Base-by-base conservation (phyloP, 2,113 vertebrate genomes). In the Rhabdomys dilectus region DNA sequence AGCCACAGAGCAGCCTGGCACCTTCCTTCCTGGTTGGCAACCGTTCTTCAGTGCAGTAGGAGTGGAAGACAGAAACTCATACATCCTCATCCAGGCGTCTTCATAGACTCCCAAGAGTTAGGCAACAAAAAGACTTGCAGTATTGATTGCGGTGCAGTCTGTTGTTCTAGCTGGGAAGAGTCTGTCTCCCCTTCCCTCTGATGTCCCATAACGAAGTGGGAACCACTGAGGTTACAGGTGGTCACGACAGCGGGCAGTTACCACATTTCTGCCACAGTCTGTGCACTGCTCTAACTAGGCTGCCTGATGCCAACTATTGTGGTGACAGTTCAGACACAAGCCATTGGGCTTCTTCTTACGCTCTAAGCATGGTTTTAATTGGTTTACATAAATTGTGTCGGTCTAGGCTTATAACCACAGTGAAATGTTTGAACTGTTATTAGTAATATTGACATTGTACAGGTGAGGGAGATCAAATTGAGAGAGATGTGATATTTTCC, bases 401-500 rank as follows among this genome's bases (percentile, higher is more conserved):
- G 21, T 45, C 62, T 2, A 36, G 89, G 77, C 26, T 93, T 48
- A 21, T 22, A 34, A 51, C 72, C 53, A 34, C 13, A 80, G 45
- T 81, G 45, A 84, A 68, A 60, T 24, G 5, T 73, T 15, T 53
- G 68, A 56, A n/a, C 34, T 56, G 11, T 56, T 58, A 51, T 73
- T 75, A 84, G 53, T 16, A 34, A 51, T 72, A 78, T 56, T 93
- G 87, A 51, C 77, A 78, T 56, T 93, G 87, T 85, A 76, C 58
- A 92, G 72, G 68, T 22, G 64, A 80, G 24, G 45, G 73, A 94
- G 75, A 77, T 66, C 48, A 89, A 60, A 53, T 8, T 64, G 70
- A 64, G 45, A 66, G 29, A 76, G 34, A 53, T 36, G 24, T 60
- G 73, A 31, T n/a, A 2, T 87, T 93, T 95, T 80, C 36, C 66